Conservation (phyloP, 2,888 invertebrate species). For the Petrolisthes cinctipes region DNA sequence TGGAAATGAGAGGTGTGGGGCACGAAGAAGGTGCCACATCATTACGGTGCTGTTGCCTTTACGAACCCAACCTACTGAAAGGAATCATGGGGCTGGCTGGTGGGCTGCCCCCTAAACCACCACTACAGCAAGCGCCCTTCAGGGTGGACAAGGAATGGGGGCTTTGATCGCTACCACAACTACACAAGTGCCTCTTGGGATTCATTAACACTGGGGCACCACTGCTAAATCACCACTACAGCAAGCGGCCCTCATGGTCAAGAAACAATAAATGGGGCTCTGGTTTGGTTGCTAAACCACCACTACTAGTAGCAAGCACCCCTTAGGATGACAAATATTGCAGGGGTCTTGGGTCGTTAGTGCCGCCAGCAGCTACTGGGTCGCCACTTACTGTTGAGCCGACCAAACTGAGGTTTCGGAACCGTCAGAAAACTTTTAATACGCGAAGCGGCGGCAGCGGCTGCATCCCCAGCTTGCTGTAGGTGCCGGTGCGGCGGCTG, state of each 20-base stretch:
- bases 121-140: constrained; percentile 11
- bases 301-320: not conserved
- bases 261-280: constrained; percentile 22
- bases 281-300: constrained; percentile 16
- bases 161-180: constrained; percentile 19
- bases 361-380: constrained; percentile 48
- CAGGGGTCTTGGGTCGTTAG: not conserved
- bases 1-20: constrained; percentile 4
- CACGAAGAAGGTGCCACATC: constrained; percentile 15
- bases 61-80: constrained; percentile 54
- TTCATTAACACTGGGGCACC: constrained; percentile 20
- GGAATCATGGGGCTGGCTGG: constrained; percentile 29
- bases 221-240: constrained; percentile 10
- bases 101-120: constrained; percentile 46
- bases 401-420: constrained; percentile 50
- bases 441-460: constrained; percentile 47
- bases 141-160: constrained; percentile 14
- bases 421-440: constrained; percentile 59
- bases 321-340: not conserved
- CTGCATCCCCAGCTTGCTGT: constrained; percentile 31
- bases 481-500: constrained; percentile 38
- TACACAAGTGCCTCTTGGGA: constrained; percentile 29
- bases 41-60: constrained; percentile 58
- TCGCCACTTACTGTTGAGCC: constrained; percentile 56
- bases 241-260: constrained; percentile 16